Conservation (phyloP, 2,113 vertebrate genomes). For the Dasyornis broadbenti region DNA sequence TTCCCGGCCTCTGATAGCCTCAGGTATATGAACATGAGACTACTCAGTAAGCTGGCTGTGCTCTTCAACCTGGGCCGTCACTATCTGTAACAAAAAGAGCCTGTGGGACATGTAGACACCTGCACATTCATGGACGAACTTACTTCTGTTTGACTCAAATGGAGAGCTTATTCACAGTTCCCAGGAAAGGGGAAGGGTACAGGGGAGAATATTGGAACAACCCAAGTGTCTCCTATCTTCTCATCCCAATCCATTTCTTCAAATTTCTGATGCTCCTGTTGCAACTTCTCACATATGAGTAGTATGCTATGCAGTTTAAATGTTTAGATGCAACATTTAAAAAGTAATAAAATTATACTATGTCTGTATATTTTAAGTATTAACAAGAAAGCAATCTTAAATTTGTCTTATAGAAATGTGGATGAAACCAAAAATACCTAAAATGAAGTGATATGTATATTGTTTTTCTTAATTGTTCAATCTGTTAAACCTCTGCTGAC, state of each 20-base stretch:
- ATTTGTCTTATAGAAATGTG: background rate
- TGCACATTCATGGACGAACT: background rate
- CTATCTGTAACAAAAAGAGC: background rate
- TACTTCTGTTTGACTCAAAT: background rate
- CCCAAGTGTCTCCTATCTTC: rapidly evolving
- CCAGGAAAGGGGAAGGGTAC: background rate
- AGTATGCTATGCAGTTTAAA: background rate
- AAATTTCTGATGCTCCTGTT: background rate
- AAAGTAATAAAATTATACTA: background rate
- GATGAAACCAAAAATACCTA: background rate
- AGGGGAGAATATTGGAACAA: background rate
- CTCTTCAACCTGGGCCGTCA: background rate
- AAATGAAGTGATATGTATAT: background rate
- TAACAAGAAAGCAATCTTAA: background rate
- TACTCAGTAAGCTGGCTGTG: background rate
- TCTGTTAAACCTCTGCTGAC: background rate
- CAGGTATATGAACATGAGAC: background rate
- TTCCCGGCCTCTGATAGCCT: rapidly evolving
- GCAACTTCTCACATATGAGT: background rate
- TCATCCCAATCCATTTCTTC: background rate
- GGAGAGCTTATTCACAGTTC: background rate
- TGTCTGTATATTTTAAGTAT: background rate
- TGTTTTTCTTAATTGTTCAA: background rate
- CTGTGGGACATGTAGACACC: rapidly evolving
- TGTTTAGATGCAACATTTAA: background rate